phyloP scores from a whole-genome alignment of 1,140 invertebrate species.

The Orchesella cincta region DNA sequence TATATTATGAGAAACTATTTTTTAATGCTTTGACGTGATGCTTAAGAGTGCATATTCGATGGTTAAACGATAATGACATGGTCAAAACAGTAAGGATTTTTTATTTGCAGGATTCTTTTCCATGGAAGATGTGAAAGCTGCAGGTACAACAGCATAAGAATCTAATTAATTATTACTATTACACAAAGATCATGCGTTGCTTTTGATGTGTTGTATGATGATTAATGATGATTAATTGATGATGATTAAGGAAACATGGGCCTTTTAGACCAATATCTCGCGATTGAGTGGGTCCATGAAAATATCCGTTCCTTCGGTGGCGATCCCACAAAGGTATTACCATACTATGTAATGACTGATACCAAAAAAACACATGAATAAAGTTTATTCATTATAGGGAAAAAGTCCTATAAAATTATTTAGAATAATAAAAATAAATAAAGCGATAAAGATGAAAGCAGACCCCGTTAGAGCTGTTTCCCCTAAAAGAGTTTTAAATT shows the following conservation, averaged over 20 bases:
- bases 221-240: neutral
- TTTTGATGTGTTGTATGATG: neutral
- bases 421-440: too few relatives aligned
- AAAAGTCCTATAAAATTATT: too few relatives aligned
- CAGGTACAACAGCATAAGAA: conserved; percentile 16
- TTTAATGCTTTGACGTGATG: too few relatives aligned
- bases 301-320: conserved; percentile 59
- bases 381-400: too few relatives aligned
- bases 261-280: conserved; percentile 57
- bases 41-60: too few relatives aligned
- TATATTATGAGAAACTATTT: too few relatives aligned
- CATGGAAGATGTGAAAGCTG: conserved; percentile 47
- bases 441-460: too few relatives aligned
- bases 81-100: neutral
- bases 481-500: too few relatives aligned
- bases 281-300: conserved; percentile 57
- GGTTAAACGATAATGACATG: neutral
- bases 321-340: conserved; percentile 55
- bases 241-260: conserved; percentile 58
- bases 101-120: conserved; percentile 46
- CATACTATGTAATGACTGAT: too few relatives aligned
- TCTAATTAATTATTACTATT: neutral
- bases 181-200: neutral
- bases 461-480: too few relatives aligned
- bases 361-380: too few relatives aligned